These are phyloP conservation scores for Meloe dianella DNA, from an alignment of 2,888 invertebrate genomes.

Conservation along the genomic window DNA sequence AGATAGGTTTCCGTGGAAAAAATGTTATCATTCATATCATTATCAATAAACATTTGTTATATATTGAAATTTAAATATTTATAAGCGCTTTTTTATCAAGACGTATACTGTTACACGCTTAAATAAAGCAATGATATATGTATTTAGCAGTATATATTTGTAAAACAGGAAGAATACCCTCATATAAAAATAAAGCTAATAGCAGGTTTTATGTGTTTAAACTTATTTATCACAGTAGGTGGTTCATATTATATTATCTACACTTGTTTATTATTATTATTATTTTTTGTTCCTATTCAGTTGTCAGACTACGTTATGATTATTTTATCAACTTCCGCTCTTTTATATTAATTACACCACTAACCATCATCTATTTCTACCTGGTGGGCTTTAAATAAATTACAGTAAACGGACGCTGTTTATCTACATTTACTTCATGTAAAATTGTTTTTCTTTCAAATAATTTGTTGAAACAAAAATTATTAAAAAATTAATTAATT, in stretches of 20 bases:
- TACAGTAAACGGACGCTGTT: background rate
- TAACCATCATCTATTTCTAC: conserved; percentile 9
- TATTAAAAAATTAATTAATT: too few relatives aligned
- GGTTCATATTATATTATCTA: conserved; percentile 37
- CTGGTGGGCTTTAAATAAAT: conserved; percentile 15
- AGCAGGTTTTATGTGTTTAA: conserved; percentile 35
- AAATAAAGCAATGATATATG: background rate
- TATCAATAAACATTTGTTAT: background rate
- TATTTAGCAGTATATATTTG: too few relatives aligned
- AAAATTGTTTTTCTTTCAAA: background rate
- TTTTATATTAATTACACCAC: conserved; percentile 30
- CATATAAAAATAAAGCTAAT: conserved; percentile 32
- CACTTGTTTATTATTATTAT: conserved; percentile 34
- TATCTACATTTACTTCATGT: background rate
- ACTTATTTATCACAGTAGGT: conserved; percentile 38
- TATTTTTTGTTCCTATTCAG: conserved; percentile 13
- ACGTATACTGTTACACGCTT: background rate
- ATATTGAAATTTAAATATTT: background rate
- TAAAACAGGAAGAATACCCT: background rate
- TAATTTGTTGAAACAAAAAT: background rate
- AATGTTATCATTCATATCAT: background rate
- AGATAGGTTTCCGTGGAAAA: conserved; percentile 28
- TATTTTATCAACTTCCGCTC: conserved; percentile 39
- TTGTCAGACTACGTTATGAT: conserved; percentile 21
- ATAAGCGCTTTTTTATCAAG: background rate